phyloP scores from a whole-genome alignment of 2,888 invertebrate genomes.

The Apamea epomidion region DNA sequence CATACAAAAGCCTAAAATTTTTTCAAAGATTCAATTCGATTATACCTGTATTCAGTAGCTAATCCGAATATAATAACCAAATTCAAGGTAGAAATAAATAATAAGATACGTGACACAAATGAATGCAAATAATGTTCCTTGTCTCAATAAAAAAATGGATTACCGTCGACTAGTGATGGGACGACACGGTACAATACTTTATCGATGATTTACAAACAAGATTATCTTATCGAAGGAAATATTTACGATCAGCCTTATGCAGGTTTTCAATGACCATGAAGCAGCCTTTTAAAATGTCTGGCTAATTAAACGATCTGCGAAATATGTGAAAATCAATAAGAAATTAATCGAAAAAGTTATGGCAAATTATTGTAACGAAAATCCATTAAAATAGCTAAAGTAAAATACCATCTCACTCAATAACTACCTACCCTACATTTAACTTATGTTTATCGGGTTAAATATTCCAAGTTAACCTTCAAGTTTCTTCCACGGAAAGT shows the following conservation, averaged over 20 bases:
- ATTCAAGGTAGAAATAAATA: slow-evolving; percentile 23
- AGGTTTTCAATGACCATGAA: neutral
- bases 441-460: slow-evolving; percentile 18
- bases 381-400: neutral
- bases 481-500: slow-evolving; percentile 28
- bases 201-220: neutral
- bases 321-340: neutral
- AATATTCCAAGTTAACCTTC: slow-evolving; percentile 31
- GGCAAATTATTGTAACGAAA: neutral
- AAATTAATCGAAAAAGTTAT: neutral
- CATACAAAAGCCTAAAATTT: neutral
- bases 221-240: neutral
- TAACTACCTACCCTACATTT: neutral
- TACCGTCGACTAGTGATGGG: slow-evolving; percentile 22
- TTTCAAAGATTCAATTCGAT: neutral
- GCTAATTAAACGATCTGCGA: neutral
- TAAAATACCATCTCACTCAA: slow-evolving; percentile 6
- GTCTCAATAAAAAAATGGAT: slow-evolving; percentile 19
- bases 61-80: neutral
- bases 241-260: neutral
- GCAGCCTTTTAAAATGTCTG: too few species aligned
- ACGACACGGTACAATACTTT: neutral
- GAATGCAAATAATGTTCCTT: slow-evolving; percentile 8
- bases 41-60: neutral
- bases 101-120: slow-evolving; percentile 34